phyloP scores from a whole-genome alignment of 1,140 invertebrate species.

The Drosophila rufa region DNA sequence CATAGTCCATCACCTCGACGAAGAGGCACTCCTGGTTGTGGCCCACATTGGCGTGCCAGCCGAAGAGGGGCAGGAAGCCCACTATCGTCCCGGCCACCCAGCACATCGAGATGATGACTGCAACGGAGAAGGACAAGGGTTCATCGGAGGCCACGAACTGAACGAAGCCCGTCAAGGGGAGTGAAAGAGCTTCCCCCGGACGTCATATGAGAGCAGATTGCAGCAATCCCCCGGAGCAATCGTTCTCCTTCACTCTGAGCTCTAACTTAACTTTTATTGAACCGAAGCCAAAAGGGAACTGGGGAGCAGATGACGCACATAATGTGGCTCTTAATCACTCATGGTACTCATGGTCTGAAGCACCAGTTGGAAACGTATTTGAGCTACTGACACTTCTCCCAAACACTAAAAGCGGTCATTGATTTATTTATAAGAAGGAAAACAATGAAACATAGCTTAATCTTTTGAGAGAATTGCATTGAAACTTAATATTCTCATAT shows the following conservation, averaged over 20 bases:
- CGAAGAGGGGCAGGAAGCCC: conserved; percentile 93
- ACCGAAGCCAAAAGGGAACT: conserved; percentile 26
- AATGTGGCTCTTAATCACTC: conserved; percentile 11
- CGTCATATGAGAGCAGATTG: conserved; percentile 47
- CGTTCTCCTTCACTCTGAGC: conserved; percentile 38
- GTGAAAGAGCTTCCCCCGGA: conserved; percentile 3
- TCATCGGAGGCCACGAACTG: conserved; percentile 10
- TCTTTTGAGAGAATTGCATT: not conserved
- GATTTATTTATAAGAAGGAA: too few relatives aligned
- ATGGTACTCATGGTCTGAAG: not conserved
- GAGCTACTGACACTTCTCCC: not conserved
- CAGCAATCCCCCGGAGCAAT: conserved; percentile 15
- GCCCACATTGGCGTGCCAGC: conserved; percentile 90
- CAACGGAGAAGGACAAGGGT: conserved; percentile 72
- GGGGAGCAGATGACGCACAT: conserved; percentile 60
- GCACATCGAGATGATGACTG: conserved; percentile 93
- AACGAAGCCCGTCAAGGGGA: conserved; percentile 49
- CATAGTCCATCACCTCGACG: conserved; percentile 94
- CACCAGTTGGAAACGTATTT: not conserved
- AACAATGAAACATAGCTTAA: too few relatives aligned
- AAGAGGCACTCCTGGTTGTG: conserved; percentile 90
- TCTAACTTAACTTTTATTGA: conserved; percentile 45
- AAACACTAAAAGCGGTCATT: not conserved
- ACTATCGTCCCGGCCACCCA: conserved; percentile 93
- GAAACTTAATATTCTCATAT: not conserved